Base-by-base conservation (phyloP, 2,113 vertebrate genomes). In the Datnioides undecimradiatus region DNA sequence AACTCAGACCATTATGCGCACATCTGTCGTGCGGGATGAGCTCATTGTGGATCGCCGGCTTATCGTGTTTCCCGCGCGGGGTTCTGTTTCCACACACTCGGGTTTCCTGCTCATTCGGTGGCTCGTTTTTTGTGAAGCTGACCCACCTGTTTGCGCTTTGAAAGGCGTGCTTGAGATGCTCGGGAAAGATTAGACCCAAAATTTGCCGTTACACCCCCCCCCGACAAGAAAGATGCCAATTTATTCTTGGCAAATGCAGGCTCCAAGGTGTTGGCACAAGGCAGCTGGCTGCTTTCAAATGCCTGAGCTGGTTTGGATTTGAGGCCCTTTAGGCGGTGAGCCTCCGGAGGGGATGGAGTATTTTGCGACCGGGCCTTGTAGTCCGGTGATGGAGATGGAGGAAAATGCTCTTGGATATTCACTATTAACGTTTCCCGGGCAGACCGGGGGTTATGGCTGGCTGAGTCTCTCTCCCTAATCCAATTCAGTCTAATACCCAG, bases 401-500 rank as follows among this genome's bases (percentile, higher is more conserved):
- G 40, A 13, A 67, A 74, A 71, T 4, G 57, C 74, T 79, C 41
- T 16, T 45, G 73, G 83, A 88, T 92, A 84, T 91, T 88, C 81
- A 89, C 80, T 87, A 86, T 82, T 83, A 80, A 81, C 57, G 48
- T 54, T 59, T 84, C 76, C 73, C 25, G 1, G 74, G 69, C 55
- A 43, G 65, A 69, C 33, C 40, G 0, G 43, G 68, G 79, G 84
- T 76, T 64, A 80, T 31, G 80, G 80, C 70, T 12, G 33, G 45
- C 73, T 65, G 87, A 79, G 77, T 90, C 76, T 62, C 73, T 69
- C 75, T 51, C 65, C 54, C 71, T 79, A 89, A 88, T 88, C 86
- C 86, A 92, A 86, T 90, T 80, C 79, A 73, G 64, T 80, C 82
- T 88, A 90, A 91, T 88, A 82, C 75, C 84, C 68, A 66, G 83